Conservation (phyloP, 2,113 vertebrate genomes). For the Castor canadensis region DNA sequence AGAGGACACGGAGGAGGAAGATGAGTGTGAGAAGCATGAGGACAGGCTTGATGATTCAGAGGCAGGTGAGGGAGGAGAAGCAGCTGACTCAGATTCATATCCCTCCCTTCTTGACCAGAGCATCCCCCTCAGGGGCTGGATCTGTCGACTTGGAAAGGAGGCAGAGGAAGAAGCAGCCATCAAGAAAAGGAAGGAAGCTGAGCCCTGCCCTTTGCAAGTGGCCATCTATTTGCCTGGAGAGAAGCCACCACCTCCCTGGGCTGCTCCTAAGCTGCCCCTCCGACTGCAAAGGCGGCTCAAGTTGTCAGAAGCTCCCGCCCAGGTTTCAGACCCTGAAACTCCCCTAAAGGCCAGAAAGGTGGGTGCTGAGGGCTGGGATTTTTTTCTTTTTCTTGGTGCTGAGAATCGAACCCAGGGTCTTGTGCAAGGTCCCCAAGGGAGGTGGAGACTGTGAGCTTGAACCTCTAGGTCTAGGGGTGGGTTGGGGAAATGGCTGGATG, state of each 20-base stretch:
- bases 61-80: conserved; percentile 2
- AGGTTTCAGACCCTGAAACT: neutral
- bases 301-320: neutral
- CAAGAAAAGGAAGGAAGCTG: neutral
- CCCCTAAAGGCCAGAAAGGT: conserved; percentile 55
- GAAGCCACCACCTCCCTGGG: conserved; percentile 14
- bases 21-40: conserved; percentile 29
- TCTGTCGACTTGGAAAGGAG: neutral
- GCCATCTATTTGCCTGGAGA: conserved; percentile 69
- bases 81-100: conserved; percentile 9
- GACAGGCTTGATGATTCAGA: neutral
- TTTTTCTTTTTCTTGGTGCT: neutral
- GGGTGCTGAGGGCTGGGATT: neutral
- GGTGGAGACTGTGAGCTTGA: no score
- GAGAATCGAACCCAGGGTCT: neutral
- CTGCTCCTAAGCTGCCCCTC: conserved; percentile 33
- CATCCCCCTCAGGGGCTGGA: conserved; percentile 12
- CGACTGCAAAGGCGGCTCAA: conserved; percentile 32
- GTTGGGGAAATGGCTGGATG: neutral
- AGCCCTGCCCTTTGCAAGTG: conserved; percentile 2
- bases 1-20: conserved; percentile 46
- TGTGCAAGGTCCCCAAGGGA: no score
- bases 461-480: no score
- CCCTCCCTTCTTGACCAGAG: neutral
- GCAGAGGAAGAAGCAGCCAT: neutral